Conservation (phyloP, 2,888 invertebrate genomes). For the Endotricha flammealis region DNA sequence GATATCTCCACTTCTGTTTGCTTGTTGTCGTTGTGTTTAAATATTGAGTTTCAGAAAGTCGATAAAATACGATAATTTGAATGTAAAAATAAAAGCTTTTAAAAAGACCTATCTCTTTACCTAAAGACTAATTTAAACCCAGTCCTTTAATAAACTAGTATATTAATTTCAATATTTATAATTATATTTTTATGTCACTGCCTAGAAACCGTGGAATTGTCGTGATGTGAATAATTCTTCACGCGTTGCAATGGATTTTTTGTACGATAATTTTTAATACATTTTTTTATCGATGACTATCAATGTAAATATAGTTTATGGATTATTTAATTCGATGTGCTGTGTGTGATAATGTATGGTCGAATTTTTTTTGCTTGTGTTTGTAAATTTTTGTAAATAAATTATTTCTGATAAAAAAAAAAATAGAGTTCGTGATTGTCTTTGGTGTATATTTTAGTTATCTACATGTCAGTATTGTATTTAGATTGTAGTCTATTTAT, state of each 20-base stretch:
- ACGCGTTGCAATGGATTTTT: constrained; percentile 38
- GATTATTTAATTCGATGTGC: constrained; percentile 44
- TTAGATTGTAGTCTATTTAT: constrained; percentile 50
- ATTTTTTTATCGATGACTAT: constrained; percentile 48
- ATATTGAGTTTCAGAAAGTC: too few species aligned
- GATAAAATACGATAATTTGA: too few species aligned
- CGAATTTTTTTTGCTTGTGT: constrained; percentile 27
- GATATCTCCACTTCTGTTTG: too few species aligned
- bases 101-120: too few species aligned
- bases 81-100: too few species aligned
- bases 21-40: too few species aligned
- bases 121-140: too few species aligned
- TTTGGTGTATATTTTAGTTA: constrained; percentile 56
- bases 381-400: constrained; percentile 62
- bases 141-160: too few species aligned
- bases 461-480: constrained; percentile 60
- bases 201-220: constrained; percentile 43
- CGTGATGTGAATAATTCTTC: constrained; percentile 36
- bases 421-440: constrained; percentile 58
- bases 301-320: constrained; percentile 65
- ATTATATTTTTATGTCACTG: constrained; percentile 44
- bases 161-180: too few species aligned
- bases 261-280: constrained; percentile 38
- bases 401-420: constrained; percentile 31
- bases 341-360: constrained; percentile 35